Base-by-base conservation (phyloP, 2,113 vertebrate genomes). In the cat (Felis catus) region DNA sequence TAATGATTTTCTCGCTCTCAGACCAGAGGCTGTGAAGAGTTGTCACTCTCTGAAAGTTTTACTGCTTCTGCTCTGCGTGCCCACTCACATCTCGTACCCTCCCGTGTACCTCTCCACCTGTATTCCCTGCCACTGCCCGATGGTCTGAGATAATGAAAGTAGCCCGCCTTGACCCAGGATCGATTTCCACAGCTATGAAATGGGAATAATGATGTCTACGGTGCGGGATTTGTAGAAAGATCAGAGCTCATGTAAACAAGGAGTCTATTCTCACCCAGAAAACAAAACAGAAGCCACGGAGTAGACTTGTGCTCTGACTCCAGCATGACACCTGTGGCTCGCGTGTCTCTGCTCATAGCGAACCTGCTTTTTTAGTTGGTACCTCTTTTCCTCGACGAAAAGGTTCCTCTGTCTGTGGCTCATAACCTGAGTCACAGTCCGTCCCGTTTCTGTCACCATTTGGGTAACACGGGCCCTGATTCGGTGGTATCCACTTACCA, bases 191-290 rank as follows among this genome's bases (percentile, higher is more conserved):
- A 63, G 78, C 66, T 83, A 16, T 39, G 76, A 78, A 88, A 70
- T 51, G 88, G 88, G 80, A 85, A 68, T 48, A 78, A 27, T 70
- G 14, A 31, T 76, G 78, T 93, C 61, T 25, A 3, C 76, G 7
- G 19, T 2, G 23, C 33, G 73, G 90, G 31, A 71, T 84, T 84
- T 65, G 70, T 61, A 48, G 70, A 76, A 93, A 73, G 70, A 95
- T 31, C 55, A 45, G 74, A 70, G 41, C 71, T 33, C 10, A 1
- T 4, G 29, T 53, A 18, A 80, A 76, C 9, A 66, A 92, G 58
- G 79, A 45, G 90, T 73, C 89, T 79, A 0, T 33, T 82, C 85
- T 68, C 12, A 1, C 39, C 89, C 76, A 15, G n/a, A 39, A 86
- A 51, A 74, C 14, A 19, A 7, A 15, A 23, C 4, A 0, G 58